Evolutionary conservation across 2,888 invertebrate genomes (phyloP), one percentile per base, ranked within the genome.

Genomic region (Acholoe squamosa): DNA sequence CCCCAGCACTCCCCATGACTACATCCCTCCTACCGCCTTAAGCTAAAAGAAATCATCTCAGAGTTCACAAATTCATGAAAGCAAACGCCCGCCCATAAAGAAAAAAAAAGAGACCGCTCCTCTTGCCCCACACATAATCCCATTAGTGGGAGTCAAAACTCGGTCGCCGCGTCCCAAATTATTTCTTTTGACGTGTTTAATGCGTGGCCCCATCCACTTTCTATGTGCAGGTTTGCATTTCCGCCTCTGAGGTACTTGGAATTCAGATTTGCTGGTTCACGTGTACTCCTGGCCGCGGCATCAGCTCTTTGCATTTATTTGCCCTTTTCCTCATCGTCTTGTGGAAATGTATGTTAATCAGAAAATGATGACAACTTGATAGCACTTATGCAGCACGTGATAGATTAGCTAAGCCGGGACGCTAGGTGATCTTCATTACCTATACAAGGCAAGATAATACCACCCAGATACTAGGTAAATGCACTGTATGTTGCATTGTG

Each of bases 41-140:
- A n/a, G 61, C 61, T 19, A 61, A n/a, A 61, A 61, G n/a, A 61
- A 19, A 61, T n/a, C 61, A 19, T 61, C 61, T 19, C 19, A 71
- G 71, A 71, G 71, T 71, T 71, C 71, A 71, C 61, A 71, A 71
- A 71, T 25, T 25, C 71, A 71, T 71, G 71, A 71, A 71, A 71
- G 71, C 71, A n/a, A 71, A 71, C 71, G 25, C 71, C 31, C 71
- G 28, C 71, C 28, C 5, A 7, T 3, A 71, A 71, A 28, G 16
- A 14, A 3, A n/a, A 61, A n/a, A 61, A 61, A n/a, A n/a, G 61
- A 61, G n/a, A 61, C n/a, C 61, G 61, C 71, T 71, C 71, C 71
- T 71, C 25, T 71, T 71, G 28, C 71, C 28, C 25, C 28, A 14
- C 71, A 71, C 31, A 71, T 71, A 71, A 71, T 71, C 71, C 71